Conservation (phyloP, 2,888 invertebrate species). For the Aproaerema taeniolella region DNA sequence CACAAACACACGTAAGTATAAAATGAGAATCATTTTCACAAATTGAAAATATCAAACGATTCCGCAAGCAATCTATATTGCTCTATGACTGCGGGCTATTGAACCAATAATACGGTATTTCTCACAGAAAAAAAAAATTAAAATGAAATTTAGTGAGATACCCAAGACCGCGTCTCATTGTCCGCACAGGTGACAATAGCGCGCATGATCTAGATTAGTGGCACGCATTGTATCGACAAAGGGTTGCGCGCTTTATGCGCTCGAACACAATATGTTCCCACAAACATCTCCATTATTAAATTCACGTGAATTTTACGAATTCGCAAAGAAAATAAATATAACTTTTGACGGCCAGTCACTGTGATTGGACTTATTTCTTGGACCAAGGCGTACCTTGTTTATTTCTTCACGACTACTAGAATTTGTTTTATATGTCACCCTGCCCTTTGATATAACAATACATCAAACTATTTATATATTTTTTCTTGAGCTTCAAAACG, state of each 20-base stretch:
- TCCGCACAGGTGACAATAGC: constrained; percentile 35
- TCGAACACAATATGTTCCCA: constrained; percentile 36
- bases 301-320: constrained; percentile 42
- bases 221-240: constrained; percentile 56
- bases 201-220: constrained; percentile 61
- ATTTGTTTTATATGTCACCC: no score
- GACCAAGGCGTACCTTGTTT: no score
- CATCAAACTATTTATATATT: no score
- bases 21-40: no score
- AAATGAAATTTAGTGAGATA: constrained; percentile 53
- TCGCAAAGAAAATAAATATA: constrained; percentile 49
- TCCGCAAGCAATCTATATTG: no score
- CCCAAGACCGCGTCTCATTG: constrained; percentile 31
- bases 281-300: constrained; percentile 36
- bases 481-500: no score
- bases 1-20: no score
- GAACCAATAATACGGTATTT: no score
- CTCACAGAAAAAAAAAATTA: constrained; percentile 20
- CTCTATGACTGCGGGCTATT: no score
- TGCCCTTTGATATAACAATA: no score
- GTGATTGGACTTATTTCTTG: constrained; percentile 11
- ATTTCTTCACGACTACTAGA: no score
- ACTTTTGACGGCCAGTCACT: constrained; percentile 31
- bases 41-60: no score
- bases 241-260: constrained; percentile 49